Base-by-base conservation (phyloP, 2,113 vertebrate species). In the Pomatorhinus ruficollis region DNA sequence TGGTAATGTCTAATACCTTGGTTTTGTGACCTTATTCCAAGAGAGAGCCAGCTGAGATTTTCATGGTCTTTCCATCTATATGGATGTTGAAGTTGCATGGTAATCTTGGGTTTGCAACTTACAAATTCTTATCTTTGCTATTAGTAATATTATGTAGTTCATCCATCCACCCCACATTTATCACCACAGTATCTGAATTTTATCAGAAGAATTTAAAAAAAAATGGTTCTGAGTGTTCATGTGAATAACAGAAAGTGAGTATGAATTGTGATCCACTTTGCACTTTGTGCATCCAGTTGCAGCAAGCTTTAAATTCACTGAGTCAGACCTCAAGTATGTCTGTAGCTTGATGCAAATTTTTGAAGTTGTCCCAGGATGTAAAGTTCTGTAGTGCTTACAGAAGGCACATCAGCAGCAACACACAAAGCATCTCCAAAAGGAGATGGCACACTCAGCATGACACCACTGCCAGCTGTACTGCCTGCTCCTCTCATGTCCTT, bases 401-500 rank as follows among this genome's bases (percentile, higher is more conserved):
- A 49, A 45, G 10, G 16, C 30, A 39, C 25, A 35, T 69, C 11
- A 49, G 14, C n/a, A 42, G 53, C 13, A 83, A 10, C 39, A 56
- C 8, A 2, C 16, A 76, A 64, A 68, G 35, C 11, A 7, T 28
- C 49, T 68, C 25, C 16, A 11, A 56, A 66, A 84, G 56, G 15
- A 18, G 30, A 20, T 15, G 31, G 33, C 50, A 37, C 12, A 31
- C 12, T 16, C 61, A 64, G 14, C 12, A 2, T 0, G 1, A 57
- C 9, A 20, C 12, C 0, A 0, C 25, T 10, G 7, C 14, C 47
- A 53, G 14, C 21, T 44, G 2, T 40, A n/a, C 9, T 45, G 17
- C 23, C 49, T 42, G 15, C 30, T 85, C 17, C 12, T 77, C 22
- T 54, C 3, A 0, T 27, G 20, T 64, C 39, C n/a, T 45, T 49